Conservation (phyloP, 1,140 invertebrate species). For the Ceratitis capitata region DNA sequence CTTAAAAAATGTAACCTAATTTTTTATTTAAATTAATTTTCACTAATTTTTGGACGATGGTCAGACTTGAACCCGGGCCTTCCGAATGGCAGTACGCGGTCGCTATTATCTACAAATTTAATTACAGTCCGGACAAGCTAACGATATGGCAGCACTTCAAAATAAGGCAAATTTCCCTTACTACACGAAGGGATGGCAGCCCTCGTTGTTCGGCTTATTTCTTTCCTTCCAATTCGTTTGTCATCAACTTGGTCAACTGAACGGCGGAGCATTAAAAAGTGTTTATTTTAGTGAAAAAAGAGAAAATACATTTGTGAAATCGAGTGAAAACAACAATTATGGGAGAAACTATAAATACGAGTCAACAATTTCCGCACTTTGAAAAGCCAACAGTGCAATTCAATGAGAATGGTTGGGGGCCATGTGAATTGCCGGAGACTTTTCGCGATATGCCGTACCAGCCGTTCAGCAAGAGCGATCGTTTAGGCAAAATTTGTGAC, state of each 20-base stretch:
- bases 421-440: constrained; percentile 91
- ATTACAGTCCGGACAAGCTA: neutral
- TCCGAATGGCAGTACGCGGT: too few relatives aligned
- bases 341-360: constrained; percentile 61
- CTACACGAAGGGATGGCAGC: neutral
- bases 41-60: too few relatives aligned
- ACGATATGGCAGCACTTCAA: neutral
- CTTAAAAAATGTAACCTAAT: too few relatives aligned
- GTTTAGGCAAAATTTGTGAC: constrained; percentile 97
- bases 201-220: neutral
- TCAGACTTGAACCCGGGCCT: too few relatives aligned
- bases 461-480: constrained; percentile 96
- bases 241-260: constrained; percentile 1
- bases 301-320: neutral
- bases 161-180: neutral
- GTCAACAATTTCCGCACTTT: constrained; percentile 52
- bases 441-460: constrained; percentile 99
- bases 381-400: constrained; percentile 63
- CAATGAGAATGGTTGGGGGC: constrained; percentile 86
- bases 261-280: neutral
- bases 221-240: neutral
- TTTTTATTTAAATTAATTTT: too few relatives aligned
- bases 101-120: too few relatives aligned
- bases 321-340: constrained; percentile 43
- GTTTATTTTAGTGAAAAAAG: constrained; percentile 11